A percentile compares a stretch with the other conserved stretches of the same genome.
Conservation (phyloP, 2,888 invertebrate genomes). For the Carpatolechia fugitivella region DNA sequence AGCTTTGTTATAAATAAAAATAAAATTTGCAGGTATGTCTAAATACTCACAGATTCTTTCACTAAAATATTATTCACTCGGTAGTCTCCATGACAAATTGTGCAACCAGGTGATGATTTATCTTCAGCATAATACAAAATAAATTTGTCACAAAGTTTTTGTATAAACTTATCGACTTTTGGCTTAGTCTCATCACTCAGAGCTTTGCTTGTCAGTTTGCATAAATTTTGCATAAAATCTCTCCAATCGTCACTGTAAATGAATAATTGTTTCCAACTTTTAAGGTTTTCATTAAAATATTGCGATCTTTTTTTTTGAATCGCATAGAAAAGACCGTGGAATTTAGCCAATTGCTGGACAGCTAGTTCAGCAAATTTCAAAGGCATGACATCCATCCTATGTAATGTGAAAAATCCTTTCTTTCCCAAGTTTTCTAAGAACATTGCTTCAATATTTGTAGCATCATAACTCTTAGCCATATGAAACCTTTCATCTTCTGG, state of each 20-base stretch:
- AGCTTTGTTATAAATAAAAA: no score
- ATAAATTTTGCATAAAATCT: conserved; percentile 23
- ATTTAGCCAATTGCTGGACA: conserved; percentile 35
- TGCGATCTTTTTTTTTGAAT: conserved; percentile 29
- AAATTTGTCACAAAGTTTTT: conserved; percentile 29
- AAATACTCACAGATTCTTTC: conserved; percentile 42
- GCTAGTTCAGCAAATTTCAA: conserved; percentile 33
- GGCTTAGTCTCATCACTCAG: conserved; percentile 28
- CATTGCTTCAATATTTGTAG: conserved; percentile 30
- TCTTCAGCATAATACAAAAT: conserved; percentile 31
- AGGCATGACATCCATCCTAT: conserved; percentile 30
- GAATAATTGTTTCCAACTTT: conserved; percentile 15
- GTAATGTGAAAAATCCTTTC: conserved; percentile 29
- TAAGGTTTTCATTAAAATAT: conserved; percentile 28
- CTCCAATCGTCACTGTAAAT: conserved; percentile 31
- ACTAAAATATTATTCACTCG: conserved; percentile 50
- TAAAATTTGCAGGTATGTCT: no score
- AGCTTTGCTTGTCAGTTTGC: conserved; percentile 22
- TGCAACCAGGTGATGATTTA: conserved; percentile 23
- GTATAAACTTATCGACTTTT: conserved; percentile 31
- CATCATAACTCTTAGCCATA: conserved; percentile 40
- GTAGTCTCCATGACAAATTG: conserved; percentile 56
- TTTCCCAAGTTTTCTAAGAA: conserved; percentile 36
- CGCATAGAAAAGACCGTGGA: conserved; percentile 34
- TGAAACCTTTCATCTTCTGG: conserved; percentile 40